Percentiles rank a stretch among this genome's conserved stretches.
Conservation (phyloP, 2,888 invertebrate genomes). For the Drosophila cyrtoloma region DNA sequence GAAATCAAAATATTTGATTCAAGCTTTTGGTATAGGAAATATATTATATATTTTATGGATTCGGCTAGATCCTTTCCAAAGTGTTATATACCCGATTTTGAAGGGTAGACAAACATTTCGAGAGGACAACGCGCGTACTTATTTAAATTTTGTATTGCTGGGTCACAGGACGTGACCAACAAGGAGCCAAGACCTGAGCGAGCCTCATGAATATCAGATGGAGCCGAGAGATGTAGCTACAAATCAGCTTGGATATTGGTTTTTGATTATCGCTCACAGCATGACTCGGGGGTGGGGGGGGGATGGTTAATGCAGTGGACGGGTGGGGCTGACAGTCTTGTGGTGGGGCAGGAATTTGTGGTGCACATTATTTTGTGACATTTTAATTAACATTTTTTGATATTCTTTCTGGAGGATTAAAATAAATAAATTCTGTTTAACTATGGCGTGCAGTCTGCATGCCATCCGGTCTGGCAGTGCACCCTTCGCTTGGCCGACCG, state of each 20-base stretch:
- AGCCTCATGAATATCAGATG: constrained; percentile 72
- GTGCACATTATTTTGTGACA: constrained; percentile 42
- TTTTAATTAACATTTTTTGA: constrained; percentile 70
- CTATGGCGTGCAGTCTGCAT: constrained; percentile 34
- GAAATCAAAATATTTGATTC: not conserved
- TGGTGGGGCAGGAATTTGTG: not conserved
- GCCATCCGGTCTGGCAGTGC: constrained; percentile 35
- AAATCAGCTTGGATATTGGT: constrained; percentile 70
- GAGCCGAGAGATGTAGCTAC: constrained; percentile 34
- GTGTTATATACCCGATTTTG: not conserved
- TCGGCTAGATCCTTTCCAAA: not conserved
- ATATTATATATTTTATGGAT: not conserved
- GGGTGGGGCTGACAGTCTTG: not conserved
- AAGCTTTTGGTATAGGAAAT: not conserved
- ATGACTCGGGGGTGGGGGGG: not conserved
- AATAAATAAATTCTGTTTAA: constrained; percentile 39
- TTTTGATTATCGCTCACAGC: constrained; percentile 64
- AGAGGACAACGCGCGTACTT: constrained; percentile 56
- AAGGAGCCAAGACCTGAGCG: constrained; percentile 13
- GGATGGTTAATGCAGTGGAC: not conserved
- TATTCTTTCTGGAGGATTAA: constrained; percentile 23
- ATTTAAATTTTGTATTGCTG: constrained; percentile 68
- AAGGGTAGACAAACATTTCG: not conserved
- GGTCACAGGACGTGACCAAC: constrained; percentile 65
- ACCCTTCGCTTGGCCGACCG: not conserved